Conservation (phyloP, 2,888 invertebrate species). For the Pasiphila rectangulata region DNA sequence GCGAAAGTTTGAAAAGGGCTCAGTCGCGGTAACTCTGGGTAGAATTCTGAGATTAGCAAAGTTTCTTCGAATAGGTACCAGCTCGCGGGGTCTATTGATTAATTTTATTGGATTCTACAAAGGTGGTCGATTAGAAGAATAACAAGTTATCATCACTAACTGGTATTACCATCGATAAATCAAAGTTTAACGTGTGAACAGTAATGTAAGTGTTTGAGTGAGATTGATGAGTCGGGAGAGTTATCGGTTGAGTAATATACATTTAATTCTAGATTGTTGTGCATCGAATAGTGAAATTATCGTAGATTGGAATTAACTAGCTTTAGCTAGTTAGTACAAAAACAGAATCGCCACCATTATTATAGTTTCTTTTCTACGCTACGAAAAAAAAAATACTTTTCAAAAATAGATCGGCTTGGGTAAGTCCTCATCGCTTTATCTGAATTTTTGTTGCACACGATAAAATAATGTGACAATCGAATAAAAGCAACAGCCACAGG, state of each 20-base stretch:
- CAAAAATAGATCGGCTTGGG: too few species aligned
- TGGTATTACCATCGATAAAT: slow-evolving; percentile 12
- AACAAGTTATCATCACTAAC: slow-evolving; percentile 18
- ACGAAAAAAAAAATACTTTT: too few species aligned
- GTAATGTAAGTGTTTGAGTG: neutral
- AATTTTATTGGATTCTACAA: slow-evolving; percentile 24
- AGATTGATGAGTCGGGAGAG: neutral
- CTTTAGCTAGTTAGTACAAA: too few species aligned
- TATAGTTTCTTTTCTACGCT: too few species aligned
- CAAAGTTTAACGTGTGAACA: slow-evolving; percentile 17
- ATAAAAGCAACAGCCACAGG: too few species aligned
- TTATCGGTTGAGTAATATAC: neutral
- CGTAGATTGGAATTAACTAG: too few species aligned
- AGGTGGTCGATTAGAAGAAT: slow-evolving; percentile 22
- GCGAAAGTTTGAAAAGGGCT: neutral
- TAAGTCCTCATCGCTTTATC: too few species aligned
- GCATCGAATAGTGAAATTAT: neutral
- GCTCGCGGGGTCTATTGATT: slow-evolving; percentile 23
- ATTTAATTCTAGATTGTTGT: neutral
- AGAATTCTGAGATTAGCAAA: neutral
- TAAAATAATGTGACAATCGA: slow-evolving; percentile 18
- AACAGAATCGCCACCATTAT: too few species aligned
- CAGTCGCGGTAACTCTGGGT: neutral
- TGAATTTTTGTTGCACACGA: too few species aligned
- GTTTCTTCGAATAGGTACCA: slow-evolving; percentile 12